Evolutionary conservation across 2,888 invertebrate species (phyloP).

Genomic region (Stenchaetothrips biformis): DNA sequence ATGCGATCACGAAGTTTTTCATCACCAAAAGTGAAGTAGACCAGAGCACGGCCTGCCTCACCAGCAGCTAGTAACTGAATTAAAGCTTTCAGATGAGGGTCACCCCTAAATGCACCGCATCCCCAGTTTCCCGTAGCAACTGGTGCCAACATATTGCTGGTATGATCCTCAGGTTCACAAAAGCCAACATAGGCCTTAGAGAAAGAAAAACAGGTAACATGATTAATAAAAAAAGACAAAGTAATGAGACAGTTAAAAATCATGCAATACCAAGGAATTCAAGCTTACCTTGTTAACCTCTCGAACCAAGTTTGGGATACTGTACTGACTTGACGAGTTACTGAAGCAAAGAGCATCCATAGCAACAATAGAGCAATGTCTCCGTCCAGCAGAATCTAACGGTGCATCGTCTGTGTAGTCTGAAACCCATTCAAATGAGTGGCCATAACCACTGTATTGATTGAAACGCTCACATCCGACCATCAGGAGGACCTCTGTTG

Average conservation of each 20-base stretch:
- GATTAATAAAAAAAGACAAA: slow-evolving; percentile 20
- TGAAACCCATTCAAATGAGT: slow-evolving; percentile 72
- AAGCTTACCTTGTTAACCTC: slow-evolving; percentile 77
- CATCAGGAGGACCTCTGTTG: slow-evolving; percentile 67
- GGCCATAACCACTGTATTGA: slow-evolving; percentile 74
- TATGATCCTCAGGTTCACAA: slow-evolving; percentile 43
- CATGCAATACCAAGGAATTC: slow-evolving; percentile 20
- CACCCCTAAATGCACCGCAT: slow-evolving; percentile 81
- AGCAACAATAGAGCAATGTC: slow-evolving; percentile 71
- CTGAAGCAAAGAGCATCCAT: slow-evolving; percentile 78
- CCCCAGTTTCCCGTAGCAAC: slow-evolving; percentile 95
- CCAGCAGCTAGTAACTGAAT: slow-evolving; percentile 73
- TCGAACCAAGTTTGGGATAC: slow-evolving; percentile 57
- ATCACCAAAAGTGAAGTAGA: slow-evolving; percentile 82
- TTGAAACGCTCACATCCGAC: slow-evolving; percentile 65
- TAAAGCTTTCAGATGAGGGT: slow-evolving; percentile 64
- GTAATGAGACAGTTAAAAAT: slow-evolving; percentile 19
- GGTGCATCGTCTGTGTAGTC: slow-evolving; percentile 65
- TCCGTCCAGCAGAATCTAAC: slow-evolving; percentile 61
- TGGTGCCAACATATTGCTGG: slow-evolving; percentile 51
- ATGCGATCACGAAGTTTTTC: slow-evolving; percentile 59
- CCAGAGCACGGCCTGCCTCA: slow-evolving; percentile 59
- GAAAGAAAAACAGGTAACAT: slow-evolving; percentile 31
- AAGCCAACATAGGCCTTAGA: slow-evolving; percentile 67
- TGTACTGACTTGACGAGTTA: slow-evolving; percentile 51